Base-by-base conservation (phyloP, 2,113 vertebrate genomes). In the Sinocyclocheilus grahami region DNA sequence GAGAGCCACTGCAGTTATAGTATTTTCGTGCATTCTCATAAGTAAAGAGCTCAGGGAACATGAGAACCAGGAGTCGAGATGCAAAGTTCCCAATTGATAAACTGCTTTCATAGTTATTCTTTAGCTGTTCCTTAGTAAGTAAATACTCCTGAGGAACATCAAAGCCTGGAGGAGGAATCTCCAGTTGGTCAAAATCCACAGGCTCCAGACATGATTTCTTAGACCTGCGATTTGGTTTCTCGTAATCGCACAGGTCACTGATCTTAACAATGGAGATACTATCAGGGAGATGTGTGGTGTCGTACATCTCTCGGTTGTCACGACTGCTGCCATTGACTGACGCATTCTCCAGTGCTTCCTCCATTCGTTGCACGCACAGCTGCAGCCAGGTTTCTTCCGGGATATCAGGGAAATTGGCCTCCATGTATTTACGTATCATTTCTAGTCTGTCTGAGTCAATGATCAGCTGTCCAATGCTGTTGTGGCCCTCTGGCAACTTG, bases 31-130 rank as follows among this genome's bases (percentile, higher is more conserved):
- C 89, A 90, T 99, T 99, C 92, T 99, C 97, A 0, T 96, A 97
- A 14, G 97, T 99, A 90, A 99, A 99, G 51, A 99, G 96, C 92
- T 99, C 98, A 0, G 98, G 98, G 90, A 99, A 99, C 90, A 98
- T 95, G n/a, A 97, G 97, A 86, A 99, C 98, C 88, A 99, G 94
- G 86, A 99, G 93, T 30, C 97, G 96, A n/a, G 97, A 99, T 7
- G 98, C 98, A 80, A 99, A 99, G 92, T 99, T 99, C 82, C 98
- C 98, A 4, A 99, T 97, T 58, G 98, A 99, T 92, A 98, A 93
- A 91, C 97, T 98, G 93, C 97, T 97, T 90, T 99, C 97, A 12
- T 99, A 99, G 91, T 97, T 98, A 90, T 92, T 96, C 92, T 96
- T 98, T 53, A 99, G 95, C 93, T 99, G 97, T 87, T 98, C 97